phyloP scores from a whole-genome alignment of 2,888 invertebrate genomes.

The Steinernema scapterisci region DNA sequence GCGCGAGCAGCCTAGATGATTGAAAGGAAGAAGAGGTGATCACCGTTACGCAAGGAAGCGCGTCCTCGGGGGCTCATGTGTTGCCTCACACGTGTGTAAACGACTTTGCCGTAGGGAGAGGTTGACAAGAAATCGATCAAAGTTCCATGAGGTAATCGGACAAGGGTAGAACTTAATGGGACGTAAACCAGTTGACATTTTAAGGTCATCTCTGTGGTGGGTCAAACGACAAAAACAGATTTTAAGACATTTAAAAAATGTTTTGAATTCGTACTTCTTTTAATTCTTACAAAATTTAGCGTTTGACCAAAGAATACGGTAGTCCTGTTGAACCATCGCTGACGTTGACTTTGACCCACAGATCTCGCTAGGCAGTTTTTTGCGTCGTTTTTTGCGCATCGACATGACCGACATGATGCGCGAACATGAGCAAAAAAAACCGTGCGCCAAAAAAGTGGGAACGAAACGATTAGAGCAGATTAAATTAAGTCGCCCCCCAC shows the following conservation, averaged over 20 bases:
- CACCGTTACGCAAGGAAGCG: constrained; percentile 29
- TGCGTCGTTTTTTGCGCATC: not conserved
- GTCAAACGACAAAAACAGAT: no score
- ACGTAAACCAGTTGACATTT: constrained; percentile 7
- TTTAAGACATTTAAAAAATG: no score
- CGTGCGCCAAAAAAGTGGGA: constrained; percentile 9
- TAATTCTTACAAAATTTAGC: no score
- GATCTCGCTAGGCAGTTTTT: not conserved
- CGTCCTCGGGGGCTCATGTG: constrained; percentile 26
- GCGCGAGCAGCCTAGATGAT: constrained; percentile 6
- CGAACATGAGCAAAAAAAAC: not conserved
- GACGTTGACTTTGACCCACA: no score
- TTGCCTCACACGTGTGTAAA: constrained; percentile 31
- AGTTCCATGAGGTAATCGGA: constrained; percentile 2
- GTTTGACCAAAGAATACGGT: no score
- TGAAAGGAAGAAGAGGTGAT: constrained; percentile 26
- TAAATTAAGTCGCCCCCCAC: constrained; percentile 31
- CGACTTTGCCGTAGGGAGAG: not conserved
- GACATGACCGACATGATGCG: constrained; percentile 1
- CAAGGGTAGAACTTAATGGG: constrained; percentile 15
- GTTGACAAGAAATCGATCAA: constrained; percentile 13
- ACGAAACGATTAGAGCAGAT: constrained; percentile 28
- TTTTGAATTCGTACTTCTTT: no score
- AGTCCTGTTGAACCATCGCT: no score
- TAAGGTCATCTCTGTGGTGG: no score